Evolutionary conservation across 2,113 vertebrate species (phyloP), one percentile per base, ranked within the genome.

Genomic region (Cyprinus carpio): DNA sequence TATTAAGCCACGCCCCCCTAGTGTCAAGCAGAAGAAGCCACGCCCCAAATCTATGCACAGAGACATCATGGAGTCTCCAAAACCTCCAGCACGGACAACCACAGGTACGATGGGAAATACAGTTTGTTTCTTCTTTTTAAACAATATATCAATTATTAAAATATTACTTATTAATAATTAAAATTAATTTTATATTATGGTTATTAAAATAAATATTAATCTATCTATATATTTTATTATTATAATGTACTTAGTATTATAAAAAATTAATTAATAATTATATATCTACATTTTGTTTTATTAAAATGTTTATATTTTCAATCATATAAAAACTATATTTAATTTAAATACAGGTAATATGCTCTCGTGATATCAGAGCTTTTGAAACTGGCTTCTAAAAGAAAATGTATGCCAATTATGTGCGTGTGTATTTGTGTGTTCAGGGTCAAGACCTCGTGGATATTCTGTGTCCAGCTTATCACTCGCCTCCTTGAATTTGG

Each of bases 21-120:
- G 92, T 54, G 91, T 94, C 82, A 97, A 97, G 87, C 94, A 94
- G 86, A 99, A 97, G 91, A 99, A 98, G 83, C 95, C 94, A n/a
- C 95, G 98, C 18, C 98, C 98, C 37, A 99, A 99, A 83, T 99
- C 98, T 84, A 96, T 99, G 90, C 97, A 99, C 91, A 95, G 98
- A 88, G 97, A 99, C 81, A 95, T 93, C 27, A 85, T 96, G 83
- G 97, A 99, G 87, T 96, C 96, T 23, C 96, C 96, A 0, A 96
- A 94, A 88, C 96, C 96, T 0, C 94, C 96, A 31, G 27, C 94
- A 81, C 96, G 93, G 93, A 94, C 94, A 88, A 93, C 94, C 64
- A 93, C 96, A 95, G 98, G 97, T 99, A 74, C 1, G 56, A 2
- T 25, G 69, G 9, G 40, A 2, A 43, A 43, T 10, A 2, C 9